Evolutionary conservation across 2,888 invertebrate genomes (phyloP), one percentile per base, ranked within the genome.

Genomic region (Xanthia togata): DNA sequence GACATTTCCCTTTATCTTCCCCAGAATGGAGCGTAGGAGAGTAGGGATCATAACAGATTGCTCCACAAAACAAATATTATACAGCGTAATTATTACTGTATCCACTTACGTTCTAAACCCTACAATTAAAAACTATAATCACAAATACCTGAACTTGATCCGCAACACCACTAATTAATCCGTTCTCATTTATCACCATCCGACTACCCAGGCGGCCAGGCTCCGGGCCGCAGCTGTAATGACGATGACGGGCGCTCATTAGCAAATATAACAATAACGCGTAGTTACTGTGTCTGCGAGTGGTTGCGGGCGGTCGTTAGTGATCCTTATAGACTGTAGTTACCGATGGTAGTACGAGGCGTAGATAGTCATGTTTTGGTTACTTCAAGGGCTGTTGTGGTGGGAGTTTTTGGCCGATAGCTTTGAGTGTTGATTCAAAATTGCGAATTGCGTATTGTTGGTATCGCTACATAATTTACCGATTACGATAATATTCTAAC

Each of bases 211-310:
- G 17, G n/a, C 35, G 20, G 8, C 53, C 44, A 55, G 14, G n/a
- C 35, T 23, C 1, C 59, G 62, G 57, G 70, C 63, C 57, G 64
- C 23, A 62, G 44, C 62, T n/a, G 23, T 78, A 76, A 78, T 75
- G 77, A 79, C 79, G 76, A 63, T 73, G 76, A 83, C 77, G 74
- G 35, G 50, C 70, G 81, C 80, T 83, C 87, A 84, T 86, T 86
- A 86, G 80, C 68, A 74, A 78, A 69, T 83, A 69, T 70, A 82
- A 86, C 81, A 79, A 73, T 84, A 82, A 71, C 78, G 76, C 76
- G 38, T 82, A 81, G 73, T 82, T 79, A 17, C n/a, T 50, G 81
- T 47, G 35, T 35, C 59, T 23, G 23, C 11, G 47, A 64, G 47
- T 9, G 55, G 72, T 53, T 9, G 70, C 47, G 55, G 17, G 23